Evolutionary conservation across 2,888 invertebrate species (phyloP).

Genomic region (Agelastica alni): DNA sequence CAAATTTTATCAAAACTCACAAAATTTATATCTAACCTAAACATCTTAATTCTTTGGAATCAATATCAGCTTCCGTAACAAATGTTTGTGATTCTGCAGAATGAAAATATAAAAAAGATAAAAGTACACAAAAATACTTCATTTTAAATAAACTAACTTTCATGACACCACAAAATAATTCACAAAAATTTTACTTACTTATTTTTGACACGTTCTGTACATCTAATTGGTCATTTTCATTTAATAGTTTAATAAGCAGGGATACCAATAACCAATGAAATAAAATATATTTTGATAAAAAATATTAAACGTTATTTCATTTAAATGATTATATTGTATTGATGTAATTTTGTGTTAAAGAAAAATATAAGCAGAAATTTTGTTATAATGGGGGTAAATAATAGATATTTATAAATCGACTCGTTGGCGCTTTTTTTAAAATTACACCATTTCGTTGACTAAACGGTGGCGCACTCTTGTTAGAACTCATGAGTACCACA

Average conservation of each 20-base stretch:
- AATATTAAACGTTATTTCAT: no score
- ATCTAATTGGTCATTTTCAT: conserved; percentile 39
- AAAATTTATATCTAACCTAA: conserved; percentile 59
- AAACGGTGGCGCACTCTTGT: conserved; percentile 32
- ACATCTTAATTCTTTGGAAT: conserved; percentile 55
- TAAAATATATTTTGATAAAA: no score
- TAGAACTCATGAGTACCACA: conserved; percentile 28
- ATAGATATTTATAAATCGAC: no score
- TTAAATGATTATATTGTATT: no score
- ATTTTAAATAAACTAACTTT: conserved; percentile 17
- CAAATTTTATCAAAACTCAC: no score
- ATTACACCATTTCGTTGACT: no score
- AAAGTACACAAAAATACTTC: conserved; percentile 22
- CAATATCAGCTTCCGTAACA: conserved; percentile 46
- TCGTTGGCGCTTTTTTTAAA: conserved; percentile 20
- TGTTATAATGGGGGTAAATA: no score
- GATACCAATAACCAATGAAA: conserved; percentile 7
- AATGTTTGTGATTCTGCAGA: conserved; percentile 33
- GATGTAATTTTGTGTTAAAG: no score
- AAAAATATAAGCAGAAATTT: no score
- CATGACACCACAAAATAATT: conserved; percentile 7
- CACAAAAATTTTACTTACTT: conserved; percentile 6
- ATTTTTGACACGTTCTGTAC: conserved; percentile 41
- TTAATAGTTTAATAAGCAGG: conserved; percentile 7
- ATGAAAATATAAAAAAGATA: conserved; percentile 18